Conservation (phyloP, 2,888 invertebrate species). For the Dicyrtoma fusca region DNA sequence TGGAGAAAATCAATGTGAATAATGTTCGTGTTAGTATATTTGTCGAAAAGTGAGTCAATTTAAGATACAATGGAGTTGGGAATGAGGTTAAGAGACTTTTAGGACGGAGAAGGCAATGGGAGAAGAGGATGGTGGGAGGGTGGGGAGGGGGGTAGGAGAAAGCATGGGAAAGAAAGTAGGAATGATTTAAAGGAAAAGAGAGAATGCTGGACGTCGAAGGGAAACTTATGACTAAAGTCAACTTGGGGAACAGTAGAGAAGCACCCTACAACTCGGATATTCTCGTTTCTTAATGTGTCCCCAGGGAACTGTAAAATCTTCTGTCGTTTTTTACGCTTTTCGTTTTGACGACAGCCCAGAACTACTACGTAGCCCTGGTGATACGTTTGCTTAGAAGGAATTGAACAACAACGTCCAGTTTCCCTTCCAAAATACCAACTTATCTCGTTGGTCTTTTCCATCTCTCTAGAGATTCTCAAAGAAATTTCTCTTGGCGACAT, state of each 20-base stretch:
- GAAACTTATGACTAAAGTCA: constrained; percentile 33
- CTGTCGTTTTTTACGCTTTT: constrained; percentile 12
- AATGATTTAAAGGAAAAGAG: background rate
- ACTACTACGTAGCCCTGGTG: background rate
- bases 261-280: constrained; percentile 32
- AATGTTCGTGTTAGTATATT: constrained; percentile 27
- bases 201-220: constrained; percentile 28
- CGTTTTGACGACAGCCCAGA: background rate
- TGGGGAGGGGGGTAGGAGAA: background rate
- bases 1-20: constrained; percentile 19
- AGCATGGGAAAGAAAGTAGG: background rate
- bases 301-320: constrained; percentile 29
- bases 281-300: constrained; percentile 34
- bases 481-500: constrained; percentile 17
- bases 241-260: constrained; percentile 14
- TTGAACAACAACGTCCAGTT: background rate
- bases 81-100: background rate
- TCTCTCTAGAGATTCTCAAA: constrained; percentile 2
- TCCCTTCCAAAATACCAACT: constrained; percentile 14
- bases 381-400: background rate
- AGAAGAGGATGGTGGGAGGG: background rate
- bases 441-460: constrained; percentile 18
- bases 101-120: background rate
- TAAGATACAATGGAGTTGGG: constrained; percentile 13
- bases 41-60: constrained; percentile 21